Percentiles rank a stretch among this genome's conserved stretches.
Evolutionary conservation across 2,797 vertebrate species (phyloP).

Genomic region (Thripadectes ignobilis): DNA sequence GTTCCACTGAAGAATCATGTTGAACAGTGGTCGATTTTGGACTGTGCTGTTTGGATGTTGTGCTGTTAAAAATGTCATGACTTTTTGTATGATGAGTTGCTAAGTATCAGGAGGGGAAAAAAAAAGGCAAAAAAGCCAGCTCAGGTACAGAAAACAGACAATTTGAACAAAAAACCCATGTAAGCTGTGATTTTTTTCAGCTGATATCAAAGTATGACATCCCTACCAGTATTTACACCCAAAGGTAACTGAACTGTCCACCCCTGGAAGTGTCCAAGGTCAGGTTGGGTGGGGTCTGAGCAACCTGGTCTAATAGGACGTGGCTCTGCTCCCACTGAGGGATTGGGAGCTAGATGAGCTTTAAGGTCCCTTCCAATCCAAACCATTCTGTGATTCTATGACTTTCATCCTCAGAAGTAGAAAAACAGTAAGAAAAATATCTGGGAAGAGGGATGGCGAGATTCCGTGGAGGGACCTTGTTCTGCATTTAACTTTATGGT

Average conservation of each 20-base stretch:
- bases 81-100: neutral
- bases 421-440: neutral
- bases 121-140: neutral
- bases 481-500: neutral
- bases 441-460: neutral
- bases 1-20: neutral
- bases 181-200: neutral
- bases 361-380: neutral
- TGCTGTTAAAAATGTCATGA: fast-evolving
- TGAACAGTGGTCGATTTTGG: neutral
- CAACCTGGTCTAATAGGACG: neutral
- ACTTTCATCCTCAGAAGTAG: neutral
- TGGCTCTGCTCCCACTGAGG: neutral
- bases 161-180: neutral
- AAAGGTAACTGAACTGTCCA: neutral
- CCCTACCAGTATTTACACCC: neutral
- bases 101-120: neutral
- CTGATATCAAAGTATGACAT: neutral
- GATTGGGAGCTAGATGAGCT: neutral
- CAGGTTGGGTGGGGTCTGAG: neutral
- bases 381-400: neutral
- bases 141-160: neutral
- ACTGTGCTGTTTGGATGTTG: fast-evolving
- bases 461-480: neutral
- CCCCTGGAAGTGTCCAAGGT: neutral